Evolutionary conservation across 2,797 vertebrate species (phyloP), one percentile per base, ranked within the genome.

Genomic region (Schizopygopsis pylzovi): DNA sequence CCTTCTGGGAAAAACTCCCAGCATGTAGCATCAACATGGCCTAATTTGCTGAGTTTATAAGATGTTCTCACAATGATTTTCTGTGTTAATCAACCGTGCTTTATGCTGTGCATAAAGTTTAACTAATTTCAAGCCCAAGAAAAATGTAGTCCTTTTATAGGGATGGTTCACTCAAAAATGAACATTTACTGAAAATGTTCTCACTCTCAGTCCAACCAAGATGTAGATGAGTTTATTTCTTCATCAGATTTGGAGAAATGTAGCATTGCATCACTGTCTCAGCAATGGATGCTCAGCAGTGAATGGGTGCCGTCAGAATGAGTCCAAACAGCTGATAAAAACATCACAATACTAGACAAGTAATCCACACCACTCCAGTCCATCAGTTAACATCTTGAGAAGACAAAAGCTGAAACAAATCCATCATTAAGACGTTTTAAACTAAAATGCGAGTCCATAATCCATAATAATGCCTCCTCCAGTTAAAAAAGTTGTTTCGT

Each of bases 241-340:
- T n/a, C 9, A n/a, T 59, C 56, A 59, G 1, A 59, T 59, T 59
- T 59, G 56, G 7, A n/a, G 56, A 59, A 59, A 59, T 59, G 9
- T 37, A 33, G 6, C 28, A 37, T 18, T 18, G 0, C 6, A 67
- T 67, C 61, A 33, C 2, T 33, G 33, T 33, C 33, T 33, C 33
- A 33, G 33, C 13, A 65, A 33, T 33, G 13, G 61, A 65, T 67
- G 6, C 15, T 16, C 49, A 16, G 49, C 15, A 52, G 15, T 67
- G 63, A 67, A 67, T 67, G 28, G 63, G 63, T 67, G 63, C 63
- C 63, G 6, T 67, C 63, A 67, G 63, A 67, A 67, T 16, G 15
- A 37, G 63, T 15, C 63, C 61, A 65, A 33, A 65, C 25, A 65
- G 25, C 61, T 67, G 63, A 67, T 37, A 67, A 67, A 37, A 67